Evolutionary conservation across 2,888 invertebrate genomes (phyloP).

Genomic region (Ditylenchus weischeri): DNA sequence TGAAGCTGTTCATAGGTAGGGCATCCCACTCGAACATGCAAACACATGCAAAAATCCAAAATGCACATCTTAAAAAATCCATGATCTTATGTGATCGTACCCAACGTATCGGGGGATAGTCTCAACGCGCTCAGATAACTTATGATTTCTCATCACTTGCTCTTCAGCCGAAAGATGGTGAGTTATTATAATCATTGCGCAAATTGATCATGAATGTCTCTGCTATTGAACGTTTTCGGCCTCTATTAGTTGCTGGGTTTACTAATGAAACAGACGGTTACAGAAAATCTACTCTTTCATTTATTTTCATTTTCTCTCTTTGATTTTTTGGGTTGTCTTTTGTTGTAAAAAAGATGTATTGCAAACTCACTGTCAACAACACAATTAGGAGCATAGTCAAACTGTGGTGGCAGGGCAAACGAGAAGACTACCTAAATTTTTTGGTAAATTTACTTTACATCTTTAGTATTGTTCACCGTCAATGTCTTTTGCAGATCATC

Average conservation of each 20-base stretch:
- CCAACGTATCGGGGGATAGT: too few species aligned
- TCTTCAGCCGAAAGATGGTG: slow-evolving; percentile 9
- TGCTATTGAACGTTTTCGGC: neutral
- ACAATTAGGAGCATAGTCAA: slow-evolving; percentile 4
- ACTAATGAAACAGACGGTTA: neutral
- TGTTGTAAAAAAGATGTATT: too few species aligned
- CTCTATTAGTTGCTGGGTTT: neutral
- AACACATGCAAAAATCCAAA: too few species aligned
- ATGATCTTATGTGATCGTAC: too few species aligned
- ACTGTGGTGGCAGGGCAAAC: neutral
- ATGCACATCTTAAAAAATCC: too few species aligned
- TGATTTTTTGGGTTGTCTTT: too few species aligned
- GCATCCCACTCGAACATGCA: too few species aligned
- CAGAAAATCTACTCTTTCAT: neutral
- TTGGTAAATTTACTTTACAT: neutral
- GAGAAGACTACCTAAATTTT: slow-evolving; percentile 7
- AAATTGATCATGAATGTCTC: neutral
- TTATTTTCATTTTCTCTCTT: too few species aligned
- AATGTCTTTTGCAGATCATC: slow-evolving; percentile 5
- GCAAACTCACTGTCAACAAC: neutral
- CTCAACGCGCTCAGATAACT: slow-evolving; percentile 9
- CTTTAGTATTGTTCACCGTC: neutral
- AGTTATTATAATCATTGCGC: slow-evolving; percentile 4
- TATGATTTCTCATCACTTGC: neutral
- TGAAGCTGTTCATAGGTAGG: too few species aligned